Conservation (phyloP, 1,140 invertebrate species). For the Tenebrio molitor region DNA sequence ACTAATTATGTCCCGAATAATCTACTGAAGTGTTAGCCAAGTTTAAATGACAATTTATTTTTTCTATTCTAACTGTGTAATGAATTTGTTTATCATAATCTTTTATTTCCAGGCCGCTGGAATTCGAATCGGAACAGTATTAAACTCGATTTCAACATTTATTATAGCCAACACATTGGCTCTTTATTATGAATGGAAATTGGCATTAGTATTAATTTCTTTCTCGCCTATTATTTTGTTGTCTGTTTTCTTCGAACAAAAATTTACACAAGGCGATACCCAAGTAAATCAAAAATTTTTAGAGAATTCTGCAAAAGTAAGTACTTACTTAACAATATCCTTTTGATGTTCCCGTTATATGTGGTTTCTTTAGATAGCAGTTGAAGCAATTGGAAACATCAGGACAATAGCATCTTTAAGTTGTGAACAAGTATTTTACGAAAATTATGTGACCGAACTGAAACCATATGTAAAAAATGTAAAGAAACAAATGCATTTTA, state of each 20-base stretch:
- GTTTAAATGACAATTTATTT: too few relatives aligned
- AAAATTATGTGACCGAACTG: slow-evolving; percentile 73
- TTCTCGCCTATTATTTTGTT: slow-evolving; percentile 84
- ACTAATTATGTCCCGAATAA: too few relatives aligned
- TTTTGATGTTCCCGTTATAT: slow-evolving; percentile 60
- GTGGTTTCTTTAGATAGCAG: slow-evolving; percentile 73
- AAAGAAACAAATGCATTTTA: slow-evolving; percentile 73
- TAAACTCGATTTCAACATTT: slow-evolving; percentile 83
- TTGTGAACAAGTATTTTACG: slow-evolving; percentile 75
- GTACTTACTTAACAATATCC: too few relatives aligned
- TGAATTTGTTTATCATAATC: too few relatives aligned
- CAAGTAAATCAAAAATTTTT: slow-evolving; percentile 64
- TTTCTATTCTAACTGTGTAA: too few relatives aligned
- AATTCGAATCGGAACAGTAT: slow-evolving; percentile 79
- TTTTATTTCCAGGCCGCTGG: slow-evolving; percentile 84
- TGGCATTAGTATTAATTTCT: slow-evolving; percentile 81
- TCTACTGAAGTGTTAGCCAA: too few relatives aligned
- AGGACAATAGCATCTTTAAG: slow-evolving; percentile 82
- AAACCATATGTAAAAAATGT: slow-evolving; percentile 63
- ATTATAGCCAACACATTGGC: slow-evolving; percentile 78
- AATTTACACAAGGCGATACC: slow-evolving; percentile 67
- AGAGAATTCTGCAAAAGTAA: slow-evolving; percentile 68
- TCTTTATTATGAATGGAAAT: slow-evolving; percentile 84
- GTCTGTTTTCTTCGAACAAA: slow-evolving; percentile 80
- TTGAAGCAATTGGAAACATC: slow-evolving; percentile 84